Percentiles rank a stretch among this genome's conserved stretches.
Evolutionary conservation across 2,888 invertebrate species (phyloP).

Genomic region (Ornithoptera priamus): DNA sequence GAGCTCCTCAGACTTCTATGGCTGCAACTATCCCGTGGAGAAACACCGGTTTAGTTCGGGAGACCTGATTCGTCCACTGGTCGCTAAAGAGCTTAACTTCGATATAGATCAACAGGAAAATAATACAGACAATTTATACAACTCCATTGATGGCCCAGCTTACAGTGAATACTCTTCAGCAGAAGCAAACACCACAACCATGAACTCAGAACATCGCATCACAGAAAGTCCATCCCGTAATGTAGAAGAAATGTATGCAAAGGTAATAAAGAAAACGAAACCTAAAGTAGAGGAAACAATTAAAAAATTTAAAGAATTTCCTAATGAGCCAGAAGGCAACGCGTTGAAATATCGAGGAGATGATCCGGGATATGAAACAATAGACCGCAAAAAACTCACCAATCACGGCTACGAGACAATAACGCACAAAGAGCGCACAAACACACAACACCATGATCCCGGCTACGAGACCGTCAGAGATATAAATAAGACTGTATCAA

Average conservation of each 20-base stretch:
- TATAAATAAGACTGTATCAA: slow-evolving; percentile 53
- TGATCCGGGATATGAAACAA: slow-evolving; percentile 76
- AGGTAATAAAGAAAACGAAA: slow-evolving; percentile 88
- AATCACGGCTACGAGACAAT: slow-evolving; percentile 83
- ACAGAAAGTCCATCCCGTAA: slow-evolving; percentile 83
- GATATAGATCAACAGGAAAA: slow-evolving; percentile 62
- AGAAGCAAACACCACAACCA: slow-evolving; percentile 52
- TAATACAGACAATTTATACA: slow-evolving; percentile 62
- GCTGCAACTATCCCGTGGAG: slow-evolving; percentile 77
- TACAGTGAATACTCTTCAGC: slow-evolving; percentile 60
- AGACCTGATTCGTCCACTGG: slow-evolving; percentile 69
- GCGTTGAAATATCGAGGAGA: slow-evolving; percentile 61
- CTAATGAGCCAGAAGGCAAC: slow-evolving; percentile 45
- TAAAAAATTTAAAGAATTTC: slow-evolving; percentile 55
- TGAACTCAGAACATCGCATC: slow-evolving; percentile 61
- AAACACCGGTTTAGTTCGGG: slow-evolving; percentile 76
- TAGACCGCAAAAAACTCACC: slow-evolving; percentile 65
- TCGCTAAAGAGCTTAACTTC: slow-evolving; percentile 69
- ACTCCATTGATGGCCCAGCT: slow-evolving; percentile 64
- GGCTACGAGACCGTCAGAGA: slow-evolving; percentile 82
- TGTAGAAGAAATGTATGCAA: slow-evolving; percentile 94
- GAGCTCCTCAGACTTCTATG: slow-evolving; percentile 77
- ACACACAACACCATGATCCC: slow-evolving; percentile 78
- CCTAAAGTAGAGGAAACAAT: slow-evolving; percentile 57
- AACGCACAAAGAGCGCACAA: slow-evolving; percentile 61